Percentiles rank a stretch among this genome's conserved stretches.
Conservation (phyloP, 2,888 invertebrate species). For the Ctena decussata region DNA sequence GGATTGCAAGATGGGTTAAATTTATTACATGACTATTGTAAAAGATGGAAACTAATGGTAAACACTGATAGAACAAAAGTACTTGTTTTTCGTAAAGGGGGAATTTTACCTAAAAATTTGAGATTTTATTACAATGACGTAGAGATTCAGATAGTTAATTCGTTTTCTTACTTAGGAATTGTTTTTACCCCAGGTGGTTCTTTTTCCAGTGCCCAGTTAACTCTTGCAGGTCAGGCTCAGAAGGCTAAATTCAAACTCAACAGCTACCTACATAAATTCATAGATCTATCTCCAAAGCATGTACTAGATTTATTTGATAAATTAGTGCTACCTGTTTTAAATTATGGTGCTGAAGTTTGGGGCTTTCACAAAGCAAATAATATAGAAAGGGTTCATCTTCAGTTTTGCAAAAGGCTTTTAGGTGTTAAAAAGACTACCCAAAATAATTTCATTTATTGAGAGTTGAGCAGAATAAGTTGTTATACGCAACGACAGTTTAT, state of each 20-base stretch:
- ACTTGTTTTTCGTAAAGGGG: not conserved
- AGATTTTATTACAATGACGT: not conserved
- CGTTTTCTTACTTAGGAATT: not conserved
- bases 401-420: not conserved
- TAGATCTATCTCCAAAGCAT: not conserved
- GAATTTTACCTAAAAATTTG: not conserved
- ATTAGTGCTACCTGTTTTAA: not conserved
- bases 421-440: not conserved
- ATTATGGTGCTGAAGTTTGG: not conserved
- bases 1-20: not conserved
- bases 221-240: not conserved
- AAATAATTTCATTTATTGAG: not conserved
- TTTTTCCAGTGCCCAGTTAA: not conserved
- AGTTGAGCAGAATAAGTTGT: not conserved
- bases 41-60: not conserved
- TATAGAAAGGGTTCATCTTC: not conserved
- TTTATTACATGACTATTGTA: not conserved
- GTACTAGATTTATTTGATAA: not conserved
- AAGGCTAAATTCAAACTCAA: not conserved
- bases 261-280: not conserved
- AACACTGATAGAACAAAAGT: conserved; percentile 9
- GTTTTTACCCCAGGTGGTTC: not conserved
- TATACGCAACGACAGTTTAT: not conserved
- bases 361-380: not conserved
- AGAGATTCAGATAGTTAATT: not conserved